A percentile compares a stretch with the other conserved stretches of the same genome.
Evolutionary conservation across 2,113 vertebrate species (phyloP).

Genomic region (Puntigrus tetrazona): DNA sequence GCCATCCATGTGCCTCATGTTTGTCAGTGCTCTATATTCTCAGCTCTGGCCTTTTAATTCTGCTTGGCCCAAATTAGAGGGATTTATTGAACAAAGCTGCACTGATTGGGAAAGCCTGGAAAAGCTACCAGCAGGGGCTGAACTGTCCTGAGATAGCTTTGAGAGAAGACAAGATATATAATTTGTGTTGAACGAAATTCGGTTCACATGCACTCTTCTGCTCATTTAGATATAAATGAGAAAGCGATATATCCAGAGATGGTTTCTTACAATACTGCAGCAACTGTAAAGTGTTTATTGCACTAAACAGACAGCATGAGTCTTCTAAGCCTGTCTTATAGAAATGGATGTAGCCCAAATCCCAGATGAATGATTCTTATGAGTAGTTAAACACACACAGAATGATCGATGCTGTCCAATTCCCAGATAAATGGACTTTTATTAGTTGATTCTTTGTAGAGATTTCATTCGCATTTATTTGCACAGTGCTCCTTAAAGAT

Average conservation of each 20-base stretch:
- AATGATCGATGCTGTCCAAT: not conserved
- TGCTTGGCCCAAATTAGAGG: constrained; percentile 25
- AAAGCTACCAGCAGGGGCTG: not conserved
- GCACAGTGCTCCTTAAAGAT: too few species aligned
- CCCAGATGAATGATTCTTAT: not conserved
- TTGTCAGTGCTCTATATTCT: constrained; percentile 24
- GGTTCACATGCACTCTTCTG: not conserved
- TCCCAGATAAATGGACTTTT: not conserved
- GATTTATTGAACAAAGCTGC: constrained; percentile 42
- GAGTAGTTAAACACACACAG: not conserved
- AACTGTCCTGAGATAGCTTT: constrained; percentile 34
- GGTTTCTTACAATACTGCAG: not conserved
- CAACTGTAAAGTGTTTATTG: not conserved
- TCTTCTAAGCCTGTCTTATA: not conserved
- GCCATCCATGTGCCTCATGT: constrained; percentile 56
- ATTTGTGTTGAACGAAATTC: not conserved
- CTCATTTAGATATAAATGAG: not conserved
- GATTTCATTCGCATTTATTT: too few species aligned
- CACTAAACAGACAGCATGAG: not conserved
- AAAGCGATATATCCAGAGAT: not conserved
- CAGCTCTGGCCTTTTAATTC: constrained; percentile 46
- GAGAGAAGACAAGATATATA: not conserved
- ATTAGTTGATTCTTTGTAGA: not conserved
- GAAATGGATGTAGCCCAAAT: not conserved
- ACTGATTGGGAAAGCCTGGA: not conserved